These are phyloP conservation scores for Cuniculus paca DNA, from an alignment of 2,797 vertebrate species.

Conservation along the genomic window DNA sequence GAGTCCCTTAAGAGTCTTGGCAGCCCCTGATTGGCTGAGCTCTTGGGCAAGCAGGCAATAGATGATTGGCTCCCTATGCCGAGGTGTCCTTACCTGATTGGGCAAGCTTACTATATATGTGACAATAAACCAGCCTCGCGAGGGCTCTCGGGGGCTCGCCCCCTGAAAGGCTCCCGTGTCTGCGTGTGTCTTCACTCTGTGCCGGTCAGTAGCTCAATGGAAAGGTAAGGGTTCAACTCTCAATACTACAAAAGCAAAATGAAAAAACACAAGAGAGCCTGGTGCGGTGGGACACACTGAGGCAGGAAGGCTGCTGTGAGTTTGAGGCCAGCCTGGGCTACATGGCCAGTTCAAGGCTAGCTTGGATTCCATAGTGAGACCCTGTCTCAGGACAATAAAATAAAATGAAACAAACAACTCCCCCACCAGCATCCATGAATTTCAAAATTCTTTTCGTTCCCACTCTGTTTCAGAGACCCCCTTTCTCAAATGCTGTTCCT, in stretches of 20 bases:
- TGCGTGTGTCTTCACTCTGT: no score
- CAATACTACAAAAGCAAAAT: not conserved
- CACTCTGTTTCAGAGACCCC: not conserved
- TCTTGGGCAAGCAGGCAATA: no score
- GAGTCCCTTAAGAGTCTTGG: no score
- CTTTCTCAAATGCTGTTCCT: not conserved
- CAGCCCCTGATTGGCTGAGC: no score
- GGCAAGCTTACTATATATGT: no score
- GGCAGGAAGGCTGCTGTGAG: not conserved
- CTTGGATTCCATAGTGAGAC: not conserved
- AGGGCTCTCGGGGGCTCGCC: no score
- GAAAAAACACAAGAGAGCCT: not conserved
- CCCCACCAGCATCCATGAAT: not conserved
- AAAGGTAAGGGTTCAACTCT: not conserved
- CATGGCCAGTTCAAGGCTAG: not conserved
- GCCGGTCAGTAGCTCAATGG: no score
- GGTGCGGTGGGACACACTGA: not conserved
- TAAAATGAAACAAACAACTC: not conserved
- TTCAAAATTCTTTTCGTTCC: not conserved
- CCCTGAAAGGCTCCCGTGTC: no score
- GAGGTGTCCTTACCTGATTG: no score
- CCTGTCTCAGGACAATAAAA: not conserved
- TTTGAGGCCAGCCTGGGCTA: not conserved
- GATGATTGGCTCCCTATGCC: no score
- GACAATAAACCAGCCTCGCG: no score